phyloP scores from a whole-genome alignment of 2,113 vertebrate species.

The Cebidichthys violaceus region DNA sequence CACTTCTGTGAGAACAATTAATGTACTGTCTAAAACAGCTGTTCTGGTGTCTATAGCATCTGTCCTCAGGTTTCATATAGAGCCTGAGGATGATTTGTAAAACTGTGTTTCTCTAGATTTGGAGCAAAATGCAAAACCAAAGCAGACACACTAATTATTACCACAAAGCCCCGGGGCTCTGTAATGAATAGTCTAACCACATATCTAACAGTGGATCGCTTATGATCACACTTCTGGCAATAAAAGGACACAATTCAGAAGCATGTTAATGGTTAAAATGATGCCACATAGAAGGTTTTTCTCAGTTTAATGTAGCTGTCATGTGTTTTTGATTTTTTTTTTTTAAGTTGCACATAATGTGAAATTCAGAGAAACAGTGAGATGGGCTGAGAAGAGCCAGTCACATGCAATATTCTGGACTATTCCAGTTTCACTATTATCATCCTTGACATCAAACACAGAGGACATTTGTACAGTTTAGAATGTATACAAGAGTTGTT shows the following conservation, averaged over 20 bases:
- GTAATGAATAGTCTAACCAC: conserved; percentile 40
- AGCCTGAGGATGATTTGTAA: conserved; percentile 47
- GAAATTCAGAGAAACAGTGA: conserved; percentile 11
- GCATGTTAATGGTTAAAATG: conserved; percentile 39
- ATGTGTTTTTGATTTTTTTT: conserved; percentile 39
- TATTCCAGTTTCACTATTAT: conserved; percentile 28
- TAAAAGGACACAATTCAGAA: conserved; percentile 55
- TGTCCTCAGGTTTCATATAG: conserved; percentile 23
- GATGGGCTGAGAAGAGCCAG: neutral
- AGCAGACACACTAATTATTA: conserved; percentile 46
- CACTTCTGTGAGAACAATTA: neutral
- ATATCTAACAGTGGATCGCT: conserved; percentile 57
- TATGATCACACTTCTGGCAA: conserved; percentile 43
- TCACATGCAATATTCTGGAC: conserved; percentile 33
- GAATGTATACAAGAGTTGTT: conserved; percentile 66
- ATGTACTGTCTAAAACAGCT: neutral
- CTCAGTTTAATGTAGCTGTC: conserved; percentile 45
- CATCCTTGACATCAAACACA: conserved; percentile 44
- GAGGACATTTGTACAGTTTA: conserved; percentile 54
- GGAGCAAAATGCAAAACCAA: conserved; percentile 38
- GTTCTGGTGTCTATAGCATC: neutral
- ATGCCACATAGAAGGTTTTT: conserved; percentile 35
- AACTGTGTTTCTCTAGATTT: conserved; percentile 45
- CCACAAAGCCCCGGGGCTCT: conserved; percentile 37
- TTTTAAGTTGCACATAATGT: neutral